These are phyloP conservation scores for Lycocorax pyrrhopterus DNA, from an alignment of 2,113 vertebrate genomes.

Conservation along the genomic window DNA sequence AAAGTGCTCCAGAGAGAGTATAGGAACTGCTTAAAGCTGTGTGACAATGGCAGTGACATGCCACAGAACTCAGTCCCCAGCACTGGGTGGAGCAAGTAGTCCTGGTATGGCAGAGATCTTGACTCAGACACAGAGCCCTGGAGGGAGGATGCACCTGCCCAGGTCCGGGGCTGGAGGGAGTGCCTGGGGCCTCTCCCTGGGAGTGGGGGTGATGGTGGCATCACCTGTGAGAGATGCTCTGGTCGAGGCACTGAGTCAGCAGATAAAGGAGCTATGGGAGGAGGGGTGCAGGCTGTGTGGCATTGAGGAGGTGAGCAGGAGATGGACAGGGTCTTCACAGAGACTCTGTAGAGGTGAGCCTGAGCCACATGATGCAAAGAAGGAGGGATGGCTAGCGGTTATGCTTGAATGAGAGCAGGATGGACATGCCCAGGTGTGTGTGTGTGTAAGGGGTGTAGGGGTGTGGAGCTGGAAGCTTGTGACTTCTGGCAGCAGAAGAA, in stretches of 20 bases:
- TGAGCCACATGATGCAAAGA: background rate
- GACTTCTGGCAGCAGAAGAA: background rate
- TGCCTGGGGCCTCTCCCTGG: background rate
- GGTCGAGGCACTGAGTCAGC: background rate
- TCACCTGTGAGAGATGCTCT: background rate
- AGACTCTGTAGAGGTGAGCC: background rate
- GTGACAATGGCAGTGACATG: background rate
- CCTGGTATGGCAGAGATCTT: background rate
- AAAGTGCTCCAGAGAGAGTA: background rate
- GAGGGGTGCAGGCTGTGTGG: background rate
- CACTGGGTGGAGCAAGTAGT: background rate
- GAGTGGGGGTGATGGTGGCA: background rate
- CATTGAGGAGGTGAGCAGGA: background rate
- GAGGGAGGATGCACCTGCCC: background rate
- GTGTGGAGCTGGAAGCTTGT: background rate
- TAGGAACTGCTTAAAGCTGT: background rate
- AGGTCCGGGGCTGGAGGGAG: background rate
- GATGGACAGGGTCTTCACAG: background rate
- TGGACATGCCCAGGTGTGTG: background rate
- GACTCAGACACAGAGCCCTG: background rate
- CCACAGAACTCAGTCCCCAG: background rate
- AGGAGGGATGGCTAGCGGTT: background rate
- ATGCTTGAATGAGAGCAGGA: background rate
- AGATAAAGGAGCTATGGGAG: background rate
- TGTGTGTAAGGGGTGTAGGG: background rate